Percentiles rank a stretch among this genome's conserved stretches.
These are phyloP conservation scores for Trinectes maculatus DNA, from an alignment of 2,113 vertebrate genomes.

Conservation along the genomic window DNA sequence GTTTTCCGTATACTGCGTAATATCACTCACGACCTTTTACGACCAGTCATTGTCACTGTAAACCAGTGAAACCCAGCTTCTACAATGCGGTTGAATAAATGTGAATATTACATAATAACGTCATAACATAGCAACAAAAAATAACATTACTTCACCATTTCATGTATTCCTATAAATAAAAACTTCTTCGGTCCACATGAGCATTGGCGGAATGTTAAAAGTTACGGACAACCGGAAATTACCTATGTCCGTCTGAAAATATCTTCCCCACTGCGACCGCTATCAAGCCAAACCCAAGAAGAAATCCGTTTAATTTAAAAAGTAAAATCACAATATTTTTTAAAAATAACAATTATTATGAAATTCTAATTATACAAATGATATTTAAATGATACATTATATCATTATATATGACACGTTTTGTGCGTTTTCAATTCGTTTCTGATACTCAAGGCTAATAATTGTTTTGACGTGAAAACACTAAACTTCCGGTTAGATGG, in stretches of 20 bases:
- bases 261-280: conserved; percentile 48
- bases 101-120: background rate
- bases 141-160: too few species aligned
- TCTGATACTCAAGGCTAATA: background rate
- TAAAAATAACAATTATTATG: too few species aligned
- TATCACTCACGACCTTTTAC: conserved; percentile 50
- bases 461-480: background rate
- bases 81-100: background rate
- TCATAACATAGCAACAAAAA: rapidly evolving
- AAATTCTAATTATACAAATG: too few species aligned
- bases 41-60: background rate
- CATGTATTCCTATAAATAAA: background rate
- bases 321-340: conserved; percentile 15
- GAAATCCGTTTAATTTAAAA: background rate
- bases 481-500: conserved; percentile 38
- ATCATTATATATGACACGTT: background rate
- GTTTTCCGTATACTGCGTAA: conserved; percentile 20
- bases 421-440: background rate
- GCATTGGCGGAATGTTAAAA: conserved; percentile 1
- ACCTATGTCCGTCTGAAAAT: conserved; percentile 65
- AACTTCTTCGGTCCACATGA: background rate
- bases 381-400: too few species aligned
- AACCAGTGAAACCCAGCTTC: background rate
- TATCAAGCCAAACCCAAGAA: background rate
- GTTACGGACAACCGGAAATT: conserved; percentile 40